These are phyloP conservation scores for Autographa pulchrina DNA, from an alignment of 2,888 invertebrate species.

Conservation along the genomic window DNA sequence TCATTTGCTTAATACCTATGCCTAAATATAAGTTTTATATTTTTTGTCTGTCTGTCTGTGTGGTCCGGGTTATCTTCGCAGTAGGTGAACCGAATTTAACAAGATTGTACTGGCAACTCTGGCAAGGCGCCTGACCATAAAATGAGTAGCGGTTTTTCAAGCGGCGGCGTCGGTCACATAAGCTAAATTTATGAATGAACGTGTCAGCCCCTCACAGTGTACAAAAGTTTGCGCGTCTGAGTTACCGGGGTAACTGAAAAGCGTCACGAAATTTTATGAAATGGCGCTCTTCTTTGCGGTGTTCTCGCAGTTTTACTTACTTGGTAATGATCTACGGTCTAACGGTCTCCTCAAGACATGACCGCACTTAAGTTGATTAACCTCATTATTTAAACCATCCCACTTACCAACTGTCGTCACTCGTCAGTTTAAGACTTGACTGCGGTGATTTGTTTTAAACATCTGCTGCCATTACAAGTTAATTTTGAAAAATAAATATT, in stretches of 20 bases:
- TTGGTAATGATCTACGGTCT: slow-evolving; percentile 5
- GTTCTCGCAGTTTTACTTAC: not conserved
- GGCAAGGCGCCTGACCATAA: no score
- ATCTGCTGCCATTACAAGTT: not conserved
- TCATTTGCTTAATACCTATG: no score
- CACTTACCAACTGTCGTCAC: not conserved
- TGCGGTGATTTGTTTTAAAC: not conserved
- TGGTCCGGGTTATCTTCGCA: no score
- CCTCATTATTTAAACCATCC: slow-evolving; percentile 1
- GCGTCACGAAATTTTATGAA: not conserved
- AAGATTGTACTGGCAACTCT: no score
- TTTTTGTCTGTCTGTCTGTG: no score
- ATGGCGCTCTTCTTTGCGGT: not conserved
- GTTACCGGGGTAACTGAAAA: not conserved
- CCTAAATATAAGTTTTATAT: no score
- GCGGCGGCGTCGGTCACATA: no score
- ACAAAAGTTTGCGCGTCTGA: not conserved
- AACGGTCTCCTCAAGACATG: slow-evolving; percentile 7
- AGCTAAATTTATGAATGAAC: no score
- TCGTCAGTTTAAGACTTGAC: not conserved
- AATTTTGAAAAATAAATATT: not conserved
- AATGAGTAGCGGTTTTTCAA: no score
- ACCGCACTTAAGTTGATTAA: slow-evolving; percentile 8
- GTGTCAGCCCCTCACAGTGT: not conserved
- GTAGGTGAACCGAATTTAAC: no score